Base-by-base conservation (phyloP, 2,113 vertebrate species). In the Tachuris rubrigastra region DNA sequence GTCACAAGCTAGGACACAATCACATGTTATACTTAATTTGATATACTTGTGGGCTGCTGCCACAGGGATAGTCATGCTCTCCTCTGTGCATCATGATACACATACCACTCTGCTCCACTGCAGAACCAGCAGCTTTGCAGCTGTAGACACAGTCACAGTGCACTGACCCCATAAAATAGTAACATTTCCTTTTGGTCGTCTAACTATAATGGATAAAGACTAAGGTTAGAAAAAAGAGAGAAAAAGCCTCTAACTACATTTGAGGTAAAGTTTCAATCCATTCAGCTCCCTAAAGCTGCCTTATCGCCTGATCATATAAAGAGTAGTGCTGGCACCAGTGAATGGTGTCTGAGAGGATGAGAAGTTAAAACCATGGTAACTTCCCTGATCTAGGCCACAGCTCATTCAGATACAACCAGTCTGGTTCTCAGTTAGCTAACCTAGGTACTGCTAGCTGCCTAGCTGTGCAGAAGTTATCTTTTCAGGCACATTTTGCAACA, bases 381-480 rank as follows among this genome's bases (percentile, higher is more conserved):
- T 23, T n/a, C 33, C n/a, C 20, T 8, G 7, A 41, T 62, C 35
- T 5, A 77, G 46, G 46, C 56, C 23, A 4, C 5, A 47, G 30
- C 14, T 81, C 15, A 0, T 20, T 66, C 0, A 0, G n/a, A 59
- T 31, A 35, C 24, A 52, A n/a, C 2, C 24, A 52, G 6, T 14
- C 6, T 15, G 25, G 20, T 42, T 91, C 50, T 59, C 50, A 55
- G 33, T 67, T 39, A 46, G 39, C 37, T 50, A 27, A 31, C 5
- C 13, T 3, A 17, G 52, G 25, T 23, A 50, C 47, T 67, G 22
- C n/a, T 25, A 69, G 23, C 16, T 72, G 58, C 33, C 53, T 27
- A 21, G 21, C 18, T 55, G 50, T 21, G 27, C 66, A 59, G 22
- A 67, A 67, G 23, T 42, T 63, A 25, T 8, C 25, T 71, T 84